Conservation (phyloP, 2,113 vertebrate genomes). For the Cathartes aura region DNA sequence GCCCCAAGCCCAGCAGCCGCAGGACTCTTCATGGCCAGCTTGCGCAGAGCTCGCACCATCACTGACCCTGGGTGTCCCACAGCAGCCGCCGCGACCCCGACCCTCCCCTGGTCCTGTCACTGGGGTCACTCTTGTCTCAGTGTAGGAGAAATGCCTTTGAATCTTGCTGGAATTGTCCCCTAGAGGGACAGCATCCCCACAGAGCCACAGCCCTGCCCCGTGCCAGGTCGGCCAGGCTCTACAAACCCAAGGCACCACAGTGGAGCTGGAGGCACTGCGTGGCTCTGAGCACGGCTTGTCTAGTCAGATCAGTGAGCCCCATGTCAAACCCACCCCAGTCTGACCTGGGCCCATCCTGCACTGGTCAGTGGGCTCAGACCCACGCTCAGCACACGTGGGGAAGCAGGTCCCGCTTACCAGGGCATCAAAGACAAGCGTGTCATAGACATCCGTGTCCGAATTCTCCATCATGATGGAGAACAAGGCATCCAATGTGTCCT, state of each 20-base stretch:
- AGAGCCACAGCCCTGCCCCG: background rate
- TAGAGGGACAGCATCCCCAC: background rate
- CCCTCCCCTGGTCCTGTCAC: no score
- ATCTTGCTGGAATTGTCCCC: background rate
- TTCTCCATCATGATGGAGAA: constrained; percentile 92
- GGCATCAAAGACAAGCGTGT: constrained; percentile 83
- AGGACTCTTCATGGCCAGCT: background rate
- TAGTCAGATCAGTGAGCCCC: background rate
- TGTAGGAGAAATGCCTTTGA: background rate
- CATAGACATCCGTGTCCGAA: constrained; percentile 82
- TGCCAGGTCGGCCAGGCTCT: accelerated
- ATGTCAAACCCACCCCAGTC: background rate
- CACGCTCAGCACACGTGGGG: accelerated
- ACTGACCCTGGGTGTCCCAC: accelerated
- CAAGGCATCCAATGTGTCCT: constrained; percentile 87
- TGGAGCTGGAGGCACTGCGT: background rate
- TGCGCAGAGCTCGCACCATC: background rate
- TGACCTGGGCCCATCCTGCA: background rate
- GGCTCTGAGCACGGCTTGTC: background rate
- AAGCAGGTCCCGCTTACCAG: constrained; percentile 72
- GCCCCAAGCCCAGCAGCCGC: accelerated
- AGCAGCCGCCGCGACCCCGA: background rate
- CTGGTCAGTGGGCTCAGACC: background rate
- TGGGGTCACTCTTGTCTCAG: accelerated
- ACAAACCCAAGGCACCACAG: accelerated